Evolutionary conservation across 2,113 vertebrate species (phyloP).

Genomic region (Salvelinus namaycush): DNA sequence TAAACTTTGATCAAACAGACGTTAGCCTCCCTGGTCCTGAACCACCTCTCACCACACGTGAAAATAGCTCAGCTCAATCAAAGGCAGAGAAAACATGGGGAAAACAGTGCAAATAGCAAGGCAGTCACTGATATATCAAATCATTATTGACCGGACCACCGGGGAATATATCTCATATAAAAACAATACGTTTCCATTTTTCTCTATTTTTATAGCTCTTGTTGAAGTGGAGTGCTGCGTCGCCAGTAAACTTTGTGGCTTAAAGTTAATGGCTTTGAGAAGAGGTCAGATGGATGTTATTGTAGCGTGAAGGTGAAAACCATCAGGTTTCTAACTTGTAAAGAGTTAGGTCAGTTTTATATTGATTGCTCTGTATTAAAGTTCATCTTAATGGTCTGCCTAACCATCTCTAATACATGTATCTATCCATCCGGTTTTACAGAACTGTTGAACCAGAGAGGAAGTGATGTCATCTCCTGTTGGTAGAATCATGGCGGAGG

Average conservation of each 20-base stretch:
- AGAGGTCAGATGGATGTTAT: constrained; percentile 55
- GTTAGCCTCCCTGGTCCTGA: constrained; percentile 77
- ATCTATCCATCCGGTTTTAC: neutral
- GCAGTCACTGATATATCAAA: constrained; percentile 74
- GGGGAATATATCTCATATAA: constrained; percentile 81
- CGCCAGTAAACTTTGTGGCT: constrained; percentile 75
- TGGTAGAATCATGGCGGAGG: too few species aligned
- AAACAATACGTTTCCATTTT: constrained; percentile 78
- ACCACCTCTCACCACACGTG: constrained; percentile 65
- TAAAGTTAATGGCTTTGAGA: constrained; percentile 73
- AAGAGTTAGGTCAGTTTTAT: neutral
- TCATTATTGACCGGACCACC: constrained; percentile 80
- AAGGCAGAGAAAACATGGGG: constrained; percentile 74
- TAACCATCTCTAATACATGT: neutral
- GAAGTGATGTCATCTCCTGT: too few species aligned
- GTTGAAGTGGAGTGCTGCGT: constrained; percentile 47
- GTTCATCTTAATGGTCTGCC: neutral
- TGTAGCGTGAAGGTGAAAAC: constrained; percentile 59
- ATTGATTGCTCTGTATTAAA: neutral
- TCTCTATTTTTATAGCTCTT: constrained; percentile 43
- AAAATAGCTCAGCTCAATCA: constrained; percentile 79
- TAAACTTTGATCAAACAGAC: constrained; percentile 98
- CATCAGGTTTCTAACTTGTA: neutral
- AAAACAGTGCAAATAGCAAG: constrained; percentile 83
- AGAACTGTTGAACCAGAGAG: neutral